Percentiles rank a stretch among this genome's conserved stretches.
Conservation (phyloP, 2,113 vertebrate species). For the Poeciliopsis turrubarensis region DNA sequence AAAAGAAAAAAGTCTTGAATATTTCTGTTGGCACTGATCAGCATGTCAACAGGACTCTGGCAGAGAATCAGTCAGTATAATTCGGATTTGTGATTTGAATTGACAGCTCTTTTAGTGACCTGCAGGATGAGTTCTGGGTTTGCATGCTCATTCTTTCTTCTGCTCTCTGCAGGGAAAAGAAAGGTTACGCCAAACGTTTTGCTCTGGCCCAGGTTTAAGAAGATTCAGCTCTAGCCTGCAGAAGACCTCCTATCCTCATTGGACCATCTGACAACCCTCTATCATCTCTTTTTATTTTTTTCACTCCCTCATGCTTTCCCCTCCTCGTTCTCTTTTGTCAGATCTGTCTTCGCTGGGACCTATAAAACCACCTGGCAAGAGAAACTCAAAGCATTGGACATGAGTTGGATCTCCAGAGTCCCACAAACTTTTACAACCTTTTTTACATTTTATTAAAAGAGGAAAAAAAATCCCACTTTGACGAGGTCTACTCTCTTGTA, state of each 20-base stretch:
- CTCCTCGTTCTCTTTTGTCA: conserved; percentile 54
- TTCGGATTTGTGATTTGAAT: conserved; percentile 27
- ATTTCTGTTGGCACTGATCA: conserved; percentile 56
- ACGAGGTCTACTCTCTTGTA: conserved; percentile 22
- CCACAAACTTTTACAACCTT: conserved; percentile 59
- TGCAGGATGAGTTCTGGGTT: conserved; percentile 38
- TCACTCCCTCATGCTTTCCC: conserved; percentile 29
- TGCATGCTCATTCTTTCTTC: conserved; percentile 45
- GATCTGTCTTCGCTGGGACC: conserved; percentile 65
- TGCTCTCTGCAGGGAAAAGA: conserved; percentile 44
- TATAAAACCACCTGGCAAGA: conserved; percentile 73
- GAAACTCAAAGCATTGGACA: conserved; percentile 54
- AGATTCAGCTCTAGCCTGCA: conserved; percentile 50
- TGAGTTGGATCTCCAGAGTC: conserved; percentile 48
- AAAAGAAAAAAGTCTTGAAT: conserved; percentile 23
- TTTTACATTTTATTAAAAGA: conserved; percentile 61
- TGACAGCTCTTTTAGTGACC: conserved; percentile 40
- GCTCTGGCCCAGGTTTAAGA: conserved; percentile 47
- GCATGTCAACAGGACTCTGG: conserved; percentile 57
- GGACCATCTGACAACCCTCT: conserved; percentile 50
- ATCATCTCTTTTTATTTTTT: conserved; percentile 52
- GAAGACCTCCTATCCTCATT: conserved; percentile 66
- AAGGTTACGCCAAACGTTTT: conserved; percentile 57
- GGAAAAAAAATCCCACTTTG: conserved; percentile 54
- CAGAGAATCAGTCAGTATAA: conserved; percentile 25